These are phyloP conservation scores for Melanerpes aurifrons DNA, from an alignment of 2,113 vertebrate genomes.

Conservation along the genomic window DNA sequence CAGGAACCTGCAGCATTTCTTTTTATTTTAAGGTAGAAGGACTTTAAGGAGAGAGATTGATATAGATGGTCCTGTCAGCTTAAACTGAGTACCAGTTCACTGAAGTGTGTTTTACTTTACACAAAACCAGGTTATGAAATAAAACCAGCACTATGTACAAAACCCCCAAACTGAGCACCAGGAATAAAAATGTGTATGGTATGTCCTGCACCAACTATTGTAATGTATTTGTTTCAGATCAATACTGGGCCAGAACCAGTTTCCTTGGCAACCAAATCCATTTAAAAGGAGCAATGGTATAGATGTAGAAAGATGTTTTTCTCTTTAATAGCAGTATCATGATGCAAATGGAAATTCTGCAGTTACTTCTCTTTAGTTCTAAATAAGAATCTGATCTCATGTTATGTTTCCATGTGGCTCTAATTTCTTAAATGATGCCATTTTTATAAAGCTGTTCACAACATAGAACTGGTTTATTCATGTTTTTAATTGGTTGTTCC, in stretches of 20 bases:
- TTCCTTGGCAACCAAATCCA: conserved; percentile 93
- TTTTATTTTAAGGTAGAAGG: conserved; percentile 44
- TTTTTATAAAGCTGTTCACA: conserved; percentile 52
- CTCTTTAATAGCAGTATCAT: conserved; percentile 58
- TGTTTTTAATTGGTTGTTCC: conserved; percentile 48
- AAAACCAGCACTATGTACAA: conserved; percentile 33
- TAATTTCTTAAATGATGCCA: conserved; percentile 49
- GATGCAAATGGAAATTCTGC: conserved; percentile 63
- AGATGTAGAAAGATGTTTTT: conserved; percentile 70
- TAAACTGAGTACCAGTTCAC: conserved; percentile 58
- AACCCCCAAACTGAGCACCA: conserved; percentile 51
- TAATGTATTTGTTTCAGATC: conserved; percentile 84
- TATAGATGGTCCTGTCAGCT: conserved; percentile 65
- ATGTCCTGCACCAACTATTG: conserved; percentile 71
- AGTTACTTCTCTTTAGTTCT: conserved; percentile 52
- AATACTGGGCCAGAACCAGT: conserved; percentile 92
- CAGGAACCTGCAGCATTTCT: conserved; percentile 48
- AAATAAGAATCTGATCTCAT: conserved; percentile 54
- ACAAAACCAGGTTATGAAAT: conserved; percentile 17
- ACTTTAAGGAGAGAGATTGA: conserved; percentile 63
- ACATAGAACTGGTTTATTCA: conserved; percentile 21
- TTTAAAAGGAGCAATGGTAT: conserved; percentile 77
- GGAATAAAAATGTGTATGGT: conserved; percentile 43
- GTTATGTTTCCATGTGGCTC: conserved; percentile 53
- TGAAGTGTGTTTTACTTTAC: conserved; percentile 58